Conservation (phyloP, 2,113 vertebrate species). For the Noctilio leporinus region DNA sequence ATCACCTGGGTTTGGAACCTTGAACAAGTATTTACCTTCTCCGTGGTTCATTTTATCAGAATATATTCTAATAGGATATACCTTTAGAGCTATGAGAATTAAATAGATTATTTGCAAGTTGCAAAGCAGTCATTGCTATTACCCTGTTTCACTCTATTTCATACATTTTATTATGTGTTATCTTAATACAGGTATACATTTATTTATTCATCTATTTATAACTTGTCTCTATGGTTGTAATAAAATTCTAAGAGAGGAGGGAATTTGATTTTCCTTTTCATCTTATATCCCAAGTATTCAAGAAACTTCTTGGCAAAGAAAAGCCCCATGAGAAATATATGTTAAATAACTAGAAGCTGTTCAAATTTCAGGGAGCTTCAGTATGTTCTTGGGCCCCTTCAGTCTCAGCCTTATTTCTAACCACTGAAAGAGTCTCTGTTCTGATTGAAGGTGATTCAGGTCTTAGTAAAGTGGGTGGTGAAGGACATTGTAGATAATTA, state of each 20-base stretch:
- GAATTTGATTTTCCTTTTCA: neutral
- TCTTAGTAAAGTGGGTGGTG: fast-evolving
- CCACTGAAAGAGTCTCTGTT: neutral
- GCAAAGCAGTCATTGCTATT: neutral
- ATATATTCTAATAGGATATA: neutral
- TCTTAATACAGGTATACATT: neutral
- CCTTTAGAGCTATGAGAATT: neutral
- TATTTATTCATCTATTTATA: neutral
- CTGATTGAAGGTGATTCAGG: neutral
- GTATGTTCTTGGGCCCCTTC: neutral
- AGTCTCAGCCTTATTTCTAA: neutral
- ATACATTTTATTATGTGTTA: neutral
- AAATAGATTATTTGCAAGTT: neutral
- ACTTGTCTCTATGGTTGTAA: neutral
- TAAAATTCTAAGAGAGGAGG: neutral
- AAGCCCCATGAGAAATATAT: neutral
- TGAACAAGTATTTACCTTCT: neutral
- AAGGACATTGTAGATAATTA: neutral
- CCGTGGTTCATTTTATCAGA: neutral
- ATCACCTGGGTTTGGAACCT: neutral
- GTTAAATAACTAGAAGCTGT: neutral
- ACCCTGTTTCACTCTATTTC: neutral
- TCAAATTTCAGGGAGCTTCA: neutral
- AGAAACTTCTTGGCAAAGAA: neutral
- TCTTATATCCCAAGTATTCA: neutral